phyloP scores from a whole-genome alignment of 2,888 invertebrate species.

The Brachynemurus nebulosus region DNA sequence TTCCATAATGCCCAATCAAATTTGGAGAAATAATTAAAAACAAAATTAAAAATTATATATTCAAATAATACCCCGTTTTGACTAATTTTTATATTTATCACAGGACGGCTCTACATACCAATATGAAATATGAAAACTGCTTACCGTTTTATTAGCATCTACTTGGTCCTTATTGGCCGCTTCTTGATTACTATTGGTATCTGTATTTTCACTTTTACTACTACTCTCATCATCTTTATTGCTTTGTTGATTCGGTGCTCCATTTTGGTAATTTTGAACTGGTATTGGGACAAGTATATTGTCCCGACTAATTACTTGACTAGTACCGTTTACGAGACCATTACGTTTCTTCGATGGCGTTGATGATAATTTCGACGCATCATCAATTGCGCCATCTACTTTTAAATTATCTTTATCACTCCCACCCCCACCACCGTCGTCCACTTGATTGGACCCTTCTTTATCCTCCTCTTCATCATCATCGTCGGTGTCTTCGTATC shows the following conservation, averaged over 20 bases:
- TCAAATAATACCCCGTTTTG: too few relatives aligned
- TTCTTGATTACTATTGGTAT: too few relatives aligned
- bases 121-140: too few relatives aligned
- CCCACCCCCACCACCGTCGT: conserved; percentile 12
- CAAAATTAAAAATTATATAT: too few relatives aligned
- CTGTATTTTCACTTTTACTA: too few relatives aligned
- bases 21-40: too few relatives aligned
- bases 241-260: too few relatives aligned
- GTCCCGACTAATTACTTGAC: conserved; percentile 53
- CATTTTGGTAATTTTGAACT: conserved; percentile 19
- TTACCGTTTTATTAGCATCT: background rate
- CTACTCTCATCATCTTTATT: too few relatives aligned
- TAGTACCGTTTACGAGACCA: conserved; percentile 33
- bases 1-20: too few relatives aligned
- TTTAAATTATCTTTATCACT: conserved; percentile 4
- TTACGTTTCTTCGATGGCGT: conserved; percentile 2
- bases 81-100: too few relatives aligned
- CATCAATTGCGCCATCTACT: background rate
- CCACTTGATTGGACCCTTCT: conserved; percentile 25
- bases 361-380: background rate
- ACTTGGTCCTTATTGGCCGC: conserved; percentile 7
- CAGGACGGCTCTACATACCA: too few relatives aligned
- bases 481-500: conserved; percentile 38
- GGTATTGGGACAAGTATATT: conserved; percentile 66
- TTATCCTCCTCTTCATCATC: conserved; percentile 35